phyloP scores from a whole-genome alignment of 2,888 invertebrate species.

The Bruchidius siliquastri region DNA sequence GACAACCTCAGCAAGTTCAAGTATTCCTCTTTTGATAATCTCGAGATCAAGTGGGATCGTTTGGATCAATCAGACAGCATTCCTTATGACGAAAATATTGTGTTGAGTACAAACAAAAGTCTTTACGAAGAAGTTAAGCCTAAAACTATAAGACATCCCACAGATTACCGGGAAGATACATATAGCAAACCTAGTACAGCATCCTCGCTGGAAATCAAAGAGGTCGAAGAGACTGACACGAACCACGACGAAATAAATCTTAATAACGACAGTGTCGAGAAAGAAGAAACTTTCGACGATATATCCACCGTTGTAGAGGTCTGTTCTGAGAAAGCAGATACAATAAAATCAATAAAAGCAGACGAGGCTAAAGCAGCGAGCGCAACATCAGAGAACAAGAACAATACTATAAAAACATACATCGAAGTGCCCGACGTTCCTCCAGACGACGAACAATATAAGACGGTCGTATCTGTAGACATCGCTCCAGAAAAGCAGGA shows the following conservation, averaged over 20 bases:
- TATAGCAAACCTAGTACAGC: slow-evolving; percentile 19
- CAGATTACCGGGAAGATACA: slow-evolving; percentile 28
- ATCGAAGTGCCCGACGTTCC: slow-evolving; percentile 28
- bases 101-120: slow-evolving; percentile 34
- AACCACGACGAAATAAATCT: slow-evolving; percentile 39
- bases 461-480: slow-evolving; percentile 40
- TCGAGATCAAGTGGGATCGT: slow-evolving; percentile 22
- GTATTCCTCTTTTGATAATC: slow-evolving; percentile 35
- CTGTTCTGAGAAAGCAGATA: slow-evolving; percentile 1
- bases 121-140: slow-evolving; percentile 39
- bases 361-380: slow-evolving; percentile 6
- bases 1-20: slow-evolving; percentile 36
- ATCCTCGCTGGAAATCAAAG: slow-evolving; percentile 7
- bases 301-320: background rate
- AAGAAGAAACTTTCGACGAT: slow-evolving; percentile 5
- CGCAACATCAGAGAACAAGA: slow-evolving; percentile 9
- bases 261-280: slow-evolving; percentile 33
- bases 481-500: slow-evolving; percentile 20
- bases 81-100: slow-evolving; percentile 45
- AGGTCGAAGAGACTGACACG: slow-evolving; percentile 30
- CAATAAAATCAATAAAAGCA: background rate
- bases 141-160: slow-evolving; percentile 40
- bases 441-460: slow-evolving; percentile 33
- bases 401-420: slow-evolving; percentile 23
- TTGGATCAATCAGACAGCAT: slow-evolving; percentile 33